Evolutionary conservation across 2,797 vertebrate species (phyloP), one percentile per base, ranked within the genome.

Genomic region (Morus bassanus): DNA sequence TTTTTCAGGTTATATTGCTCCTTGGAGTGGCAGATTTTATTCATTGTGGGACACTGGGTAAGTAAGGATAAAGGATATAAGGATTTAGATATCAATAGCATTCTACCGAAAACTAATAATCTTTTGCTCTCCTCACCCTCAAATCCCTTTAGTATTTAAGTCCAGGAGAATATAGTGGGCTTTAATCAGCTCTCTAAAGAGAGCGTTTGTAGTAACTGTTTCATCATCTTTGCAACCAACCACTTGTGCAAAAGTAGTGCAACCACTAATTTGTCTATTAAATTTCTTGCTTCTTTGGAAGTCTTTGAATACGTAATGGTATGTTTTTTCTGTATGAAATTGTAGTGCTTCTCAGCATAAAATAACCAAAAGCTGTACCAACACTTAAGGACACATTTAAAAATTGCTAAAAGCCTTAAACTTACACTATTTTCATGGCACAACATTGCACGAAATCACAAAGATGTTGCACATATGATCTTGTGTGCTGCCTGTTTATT

Each of bases 31-130:
- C 60, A 99, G 99, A 75, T 99, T 99, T 98, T 99, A 99, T 96
- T 99, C 99, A 27, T 96, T 99, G 69, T 99, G 99, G 99, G 99
- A 99, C 97, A 99, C 99, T 18, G 99, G 99, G 99, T 99, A 98
- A 99, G 99, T 97, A 93, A 90, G 45, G 56, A 96, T 85, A 59
- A 53, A 92, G 41, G 53, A 72, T 67, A n/a, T 28, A 60, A 90
- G 28, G 11, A 85, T 89, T 83, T 87, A 82, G 33, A 13, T 87
- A 67, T 86, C 1, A 3, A 10, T 57, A 85, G 31, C 33, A 37
- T 91, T 70, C 25, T 88, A 41, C 69, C 88, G 87, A 78, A 91
- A 67, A 82, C 48, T 86, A 91, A 73, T 74, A 72, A 25, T 59
- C 43, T 74, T 79, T 90, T 91, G 27, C 41, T 63, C 37, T 54